Conservation (phyloP, 2,113 vertebrate genomes). For the Chaetops frenatus region DNA sequence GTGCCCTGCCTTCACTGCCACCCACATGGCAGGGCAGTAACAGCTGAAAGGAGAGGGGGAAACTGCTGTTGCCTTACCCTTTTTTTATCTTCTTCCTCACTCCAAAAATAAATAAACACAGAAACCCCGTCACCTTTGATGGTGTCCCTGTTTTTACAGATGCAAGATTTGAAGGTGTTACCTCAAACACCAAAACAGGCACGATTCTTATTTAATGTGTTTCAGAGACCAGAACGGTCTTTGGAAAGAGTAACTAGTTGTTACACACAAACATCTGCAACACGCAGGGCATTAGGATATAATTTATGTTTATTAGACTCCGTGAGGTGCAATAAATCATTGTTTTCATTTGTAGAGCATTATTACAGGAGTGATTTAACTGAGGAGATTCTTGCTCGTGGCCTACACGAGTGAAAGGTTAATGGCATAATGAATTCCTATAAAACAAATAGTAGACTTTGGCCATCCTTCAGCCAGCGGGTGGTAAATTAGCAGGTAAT, state of each 20-base stretch:
- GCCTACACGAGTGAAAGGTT: conserved; percentile 58
- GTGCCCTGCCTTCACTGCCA: neutral
- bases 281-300: neutral
- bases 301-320: conserved; percentile 46
- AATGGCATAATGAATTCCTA: conserved; percentile 71
- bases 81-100: neutral
- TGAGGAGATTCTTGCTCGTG: conserved; percentile 3
- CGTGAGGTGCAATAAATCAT: conserved; percentile 28
- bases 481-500: conserved; percentile 69
- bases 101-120: neutral
- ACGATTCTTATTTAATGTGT: fast-evolving
- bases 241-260: neutral
- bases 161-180: fast-evolving
- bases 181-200: neutral
- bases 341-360: conserved; percentile 53
- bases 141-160: neutral
- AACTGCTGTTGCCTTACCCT: neutral
- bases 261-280: neutral
- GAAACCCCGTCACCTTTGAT: neutral
- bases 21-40: neutral
- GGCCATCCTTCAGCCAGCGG: conserved; percentile 48
- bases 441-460: conserved; percentile 64
- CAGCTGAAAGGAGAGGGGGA: neutral
- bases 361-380: conserved; percentile 57
- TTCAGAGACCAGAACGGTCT: neutral